Base-by-base conservation (phyloP, 2,888 invertebrate species). In the Adela reaumurella region DNA sequence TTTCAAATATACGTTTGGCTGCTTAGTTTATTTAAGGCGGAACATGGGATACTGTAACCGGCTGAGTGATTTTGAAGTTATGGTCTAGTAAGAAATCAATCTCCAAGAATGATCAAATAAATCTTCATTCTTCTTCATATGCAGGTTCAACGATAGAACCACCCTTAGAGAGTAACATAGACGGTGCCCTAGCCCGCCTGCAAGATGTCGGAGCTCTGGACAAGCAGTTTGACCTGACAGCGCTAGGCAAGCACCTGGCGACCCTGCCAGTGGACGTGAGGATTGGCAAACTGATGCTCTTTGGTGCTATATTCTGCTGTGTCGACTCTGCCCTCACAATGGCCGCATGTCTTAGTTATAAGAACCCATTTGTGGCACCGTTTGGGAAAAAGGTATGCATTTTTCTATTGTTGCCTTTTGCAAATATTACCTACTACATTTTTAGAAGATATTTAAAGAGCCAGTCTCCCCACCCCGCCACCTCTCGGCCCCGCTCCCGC, bases 311-410 rank as follows among this genome's bases (percentile, higher is more conserved):
- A 52, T 91, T 97, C 64, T 89, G 90, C 56, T 97, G 97, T 64
- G 82, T 97, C 28, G 94, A 96, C 71, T 93, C 96, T 0, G 89
- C 95, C 0, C 76, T 97, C 2, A 96, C 95, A 2, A 92, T 97
- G 63, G 95, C 92, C 0, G 91, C 92, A 1, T 89, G 87, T 65
- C 70, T 92, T 41, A 90, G 90, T 57, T 86, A 89, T 61, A 91
- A 90, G 62, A 88, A 85, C 47, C 92, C 91, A 0, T 92, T 92
- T 62, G 82, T 88, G 0, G 80, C 86, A 43, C 90, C 91, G 0
- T 88, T 90, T 60, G 87, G 84, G 17, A 89, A 89, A 58, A 83
- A 84, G 62, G 78, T 79, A 47, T 55, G 28, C 6, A n/a, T n/a
- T n/a, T n/a, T n/a, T n/a, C n/a, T n/a, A n/a, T n/a, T n/a, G 14